These are phyloP conservation scores for Dicaeum eximium DNA, from an alignment of 2,113 vertebrate species.

Conservation along the genomic window DNA sequence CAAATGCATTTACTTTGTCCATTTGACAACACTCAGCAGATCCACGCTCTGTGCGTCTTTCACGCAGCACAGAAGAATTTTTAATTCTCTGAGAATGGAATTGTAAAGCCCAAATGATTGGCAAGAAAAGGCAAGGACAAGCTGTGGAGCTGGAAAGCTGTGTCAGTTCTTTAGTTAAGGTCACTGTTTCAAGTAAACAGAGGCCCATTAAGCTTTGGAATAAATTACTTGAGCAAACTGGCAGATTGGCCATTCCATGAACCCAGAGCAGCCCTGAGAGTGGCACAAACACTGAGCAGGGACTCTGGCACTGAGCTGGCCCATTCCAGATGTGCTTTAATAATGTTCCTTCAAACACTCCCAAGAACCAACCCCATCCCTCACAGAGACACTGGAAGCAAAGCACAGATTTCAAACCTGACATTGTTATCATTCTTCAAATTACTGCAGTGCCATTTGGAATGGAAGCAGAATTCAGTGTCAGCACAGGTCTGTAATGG, in stretches of 20 bases:
- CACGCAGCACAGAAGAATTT: neutral
- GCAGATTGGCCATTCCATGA: neutral
- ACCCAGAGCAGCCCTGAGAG: neutral
- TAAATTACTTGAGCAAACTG: neutral
- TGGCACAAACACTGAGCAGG: neutral
- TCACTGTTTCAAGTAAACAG: conserved; percentile 27
- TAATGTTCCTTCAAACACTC: neutral
- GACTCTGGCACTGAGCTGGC: neutral
- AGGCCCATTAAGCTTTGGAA: conserved; percentile 8
- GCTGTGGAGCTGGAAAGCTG: neutral
- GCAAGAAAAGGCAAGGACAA: conserved; percentile 11
- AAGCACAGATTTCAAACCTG: neutral
- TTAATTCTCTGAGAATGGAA: neutral
- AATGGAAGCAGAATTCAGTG: neutral
- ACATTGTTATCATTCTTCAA: neutral
- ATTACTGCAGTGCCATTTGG: neutral
- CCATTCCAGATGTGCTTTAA: neutral
- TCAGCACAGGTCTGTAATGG: neutral
- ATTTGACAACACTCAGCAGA: neutral
- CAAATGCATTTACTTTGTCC: neutral
- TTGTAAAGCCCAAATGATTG: neutral
- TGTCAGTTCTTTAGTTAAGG: neutral
- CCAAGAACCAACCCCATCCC: neutral
- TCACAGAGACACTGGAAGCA: neutral
- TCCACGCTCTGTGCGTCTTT: neutral